Conservation (phyloP, 2,113 vertebrate genomes). For the Callipepla squamata region DNA sequence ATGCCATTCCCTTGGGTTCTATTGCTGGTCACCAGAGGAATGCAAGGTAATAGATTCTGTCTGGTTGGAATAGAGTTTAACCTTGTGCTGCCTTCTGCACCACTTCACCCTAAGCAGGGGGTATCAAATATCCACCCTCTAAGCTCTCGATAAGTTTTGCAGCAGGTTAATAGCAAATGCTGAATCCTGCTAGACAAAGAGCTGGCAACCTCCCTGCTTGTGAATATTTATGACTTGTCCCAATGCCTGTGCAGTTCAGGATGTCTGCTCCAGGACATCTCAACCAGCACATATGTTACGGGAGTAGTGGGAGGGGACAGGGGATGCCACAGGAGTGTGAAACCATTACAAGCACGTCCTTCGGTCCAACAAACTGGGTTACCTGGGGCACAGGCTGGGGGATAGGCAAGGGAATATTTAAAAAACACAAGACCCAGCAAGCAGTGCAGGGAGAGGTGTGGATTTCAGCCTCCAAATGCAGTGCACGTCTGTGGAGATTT, state of each 20-base stretch:
- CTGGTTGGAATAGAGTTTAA: background rate
- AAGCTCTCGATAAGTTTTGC: background rate
- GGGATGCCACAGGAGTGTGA: background rate
- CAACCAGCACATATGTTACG: background rate
- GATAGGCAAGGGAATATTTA: fast-evolving
- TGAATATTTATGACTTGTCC: background rate
- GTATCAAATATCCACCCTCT: background rate
- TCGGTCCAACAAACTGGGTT: background rate
- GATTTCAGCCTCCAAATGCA: background rate
- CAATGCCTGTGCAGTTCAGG: background rate
- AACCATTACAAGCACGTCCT: background rate
- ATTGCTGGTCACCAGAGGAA: too few relatives aligned
- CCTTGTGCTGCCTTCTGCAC: background rate
- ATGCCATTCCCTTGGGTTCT: too few relatives aligned
- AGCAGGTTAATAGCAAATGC: background rate
- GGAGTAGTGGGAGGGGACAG: background rate
- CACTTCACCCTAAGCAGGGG: background rate
- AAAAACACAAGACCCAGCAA: background rate
- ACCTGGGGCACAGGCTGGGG: background rate
- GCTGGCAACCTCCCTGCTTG: background rate
- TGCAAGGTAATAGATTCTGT: fast-evolving
- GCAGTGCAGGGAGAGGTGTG: background rate
- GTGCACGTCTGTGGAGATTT: background rate
- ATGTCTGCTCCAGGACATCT: background rate
- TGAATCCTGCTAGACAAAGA: background rate